Percentiles rank a stretch among this genome's conserved stretches.
Conservation (phyloP, 2,113 vertebrate species). For the Pelecanoides urinatrix region DNA sequence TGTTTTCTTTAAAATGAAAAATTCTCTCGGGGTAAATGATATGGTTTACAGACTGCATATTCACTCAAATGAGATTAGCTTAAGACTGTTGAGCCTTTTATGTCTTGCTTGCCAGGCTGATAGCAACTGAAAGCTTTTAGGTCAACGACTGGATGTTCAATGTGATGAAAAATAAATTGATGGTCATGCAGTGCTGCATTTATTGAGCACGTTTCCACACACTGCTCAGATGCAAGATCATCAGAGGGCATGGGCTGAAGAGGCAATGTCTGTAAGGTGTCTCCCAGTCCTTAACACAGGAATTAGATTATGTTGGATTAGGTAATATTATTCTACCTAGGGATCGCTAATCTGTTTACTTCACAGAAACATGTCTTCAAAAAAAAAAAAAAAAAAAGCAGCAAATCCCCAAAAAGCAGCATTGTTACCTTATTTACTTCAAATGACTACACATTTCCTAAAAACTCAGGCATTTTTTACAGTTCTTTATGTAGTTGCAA, state of each 20-base stretch:
- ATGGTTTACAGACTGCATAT: not conserved
- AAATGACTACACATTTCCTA: not conserved
- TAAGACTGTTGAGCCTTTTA: not conserved
- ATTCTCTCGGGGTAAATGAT: not conserved
- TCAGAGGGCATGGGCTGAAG: not conserved
- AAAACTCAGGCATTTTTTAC: not conserved
- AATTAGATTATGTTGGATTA: not conserved
- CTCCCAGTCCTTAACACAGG: not conserved
- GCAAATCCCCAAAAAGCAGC: not conserved
- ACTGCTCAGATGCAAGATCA: not conserved
- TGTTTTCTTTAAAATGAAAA: not conserved
- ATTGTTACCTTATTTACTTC: not conserved
- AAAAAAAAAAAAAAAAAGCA: not conserved
- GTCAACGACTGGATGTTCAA: not conserved
- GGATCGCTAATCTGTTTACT: not conserved
- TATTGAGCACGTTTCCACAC: not conserved
- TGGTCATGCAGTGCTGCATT: not conserved
- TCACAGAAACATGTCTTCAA: not conserved
- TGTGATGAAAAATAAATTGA: not conserved
- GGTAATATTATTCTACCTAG: not conserved
- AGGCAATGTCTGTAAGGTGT: not conserved
- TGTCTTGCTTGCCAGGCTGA: not conserved
- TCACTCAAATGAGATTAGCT: not conserved
- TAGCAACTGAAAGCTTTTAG: not conserved
- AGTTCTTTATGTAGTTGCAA: not conserved